A percentile compares a stretch with the other conserved stretches of the same genome.
Evolutionary conservation across 2,888 invertebrate genomes (phyloP).

Genomic region (Operophtera brumata): DNA sequence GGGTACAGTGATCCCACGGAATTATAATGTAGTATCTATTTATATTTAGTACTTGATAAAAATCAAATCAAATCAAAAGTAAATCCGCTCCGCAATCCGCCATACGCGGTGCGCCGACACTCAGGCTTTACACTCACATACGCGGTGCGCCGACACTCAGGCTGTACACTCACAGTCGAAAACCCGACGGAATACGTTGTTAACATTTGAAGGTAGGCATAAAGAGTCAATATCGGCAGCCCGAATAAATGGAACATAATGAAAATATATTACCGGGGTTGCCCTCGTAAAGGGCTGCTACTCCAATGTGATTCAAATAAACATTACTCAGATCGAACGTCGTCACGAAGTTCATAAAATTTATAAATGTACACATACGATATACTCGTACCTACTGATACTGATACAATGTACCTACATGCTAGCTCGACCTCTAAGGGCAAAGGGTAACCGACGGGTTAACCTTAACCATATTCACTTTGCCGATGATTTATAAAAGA

Average conservation of each 20-base stretch:
- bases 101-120: too few relatives aligned
- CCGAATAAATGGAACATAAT: constrained; percentile 72
- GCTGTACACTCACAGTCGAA: constrained; percentile 50
- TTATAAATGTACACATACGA: constrained; percentile 29
- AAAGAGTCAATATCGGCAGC: constrained; percentile 65
- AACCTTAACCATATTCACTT: constrained; percentile 27
- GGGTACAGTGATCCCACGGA: too few relatives aligned
- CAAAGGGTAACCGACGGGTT: constrained; percentile 13
- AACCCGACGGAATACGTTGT: constrained; percentile 51
- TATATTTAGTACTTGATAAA: too few relatives aligned
- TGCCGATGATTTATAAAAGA: constrained; percentile 29
- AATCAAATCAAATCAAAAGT: too few relatives aligned
- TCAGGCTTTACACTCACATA: too few relatives aligned
- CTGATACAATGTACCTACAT: constrained; percentile 24
- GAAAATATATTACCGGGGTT: constrained; percentile 68
- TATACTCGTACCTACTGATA: constrained; percentile 21
- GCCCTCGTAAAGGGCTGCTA: constrained; percentile 64
- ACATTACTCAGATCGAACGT: constrained; percentile 63
- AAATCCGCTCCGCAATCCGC: too few relatives aligned
- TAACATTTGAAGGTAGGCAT: constrained; percentile 66
- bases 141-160: too few relatives aligned
- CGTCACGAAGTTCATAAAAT: constrained; percentile 64
- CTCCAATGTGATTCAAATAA: constrained; percentile 69
- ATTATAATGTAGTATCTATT: too few relatives aligned
- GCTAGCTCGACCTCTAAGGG: constrained; percentile 28